Percentiles rank a stretch among this genome's conserved stretches.
phyloP scores from a whole-genome alignment of 2,888 invertebrate species.

The Adelognathus sp. region DNA sequence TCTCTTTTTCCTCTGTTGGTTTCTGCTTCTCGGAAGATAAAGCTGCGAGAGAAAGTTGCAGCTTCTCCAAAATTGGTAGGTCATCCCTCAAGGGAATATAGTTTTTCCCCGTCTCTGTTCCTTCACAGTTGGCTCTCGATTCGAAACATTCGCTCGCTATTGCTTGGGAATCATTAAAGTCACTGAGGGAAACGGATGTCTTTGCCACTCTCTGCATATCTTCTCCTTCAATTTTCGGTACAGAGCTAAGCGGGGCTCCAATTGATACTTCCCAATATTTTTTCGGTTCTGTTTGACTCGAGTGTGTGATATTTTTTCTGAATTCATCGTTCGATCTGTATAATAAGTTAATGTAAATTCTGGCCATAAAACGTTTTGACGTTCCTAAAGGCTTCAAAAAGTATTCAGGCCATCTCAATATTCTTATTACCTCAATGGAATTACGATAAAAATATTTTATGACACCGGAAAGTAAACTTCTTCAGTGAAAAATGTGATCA shows the following conservation, averaged over 20 bases:
- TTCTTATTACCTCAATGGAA: no score
- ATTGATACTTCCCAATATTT: not conserved
- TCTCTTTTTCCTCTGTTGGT: not conserved
- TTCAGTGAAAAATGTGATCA: no score
- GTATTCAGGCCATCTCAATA: no score
- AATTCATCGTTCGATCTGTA: not conserved
- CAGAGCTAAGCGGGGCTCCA: not conserved
- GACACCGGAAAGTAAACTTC: no score
- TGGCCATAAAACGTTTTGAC: no score
- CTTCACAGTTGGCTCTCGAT: not conserved
- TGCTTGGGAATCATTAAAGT: not conserved
- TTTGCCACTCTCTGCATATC: not conserved
- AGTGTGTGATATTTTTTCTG: not conserved
- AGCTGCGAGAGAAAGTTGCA: conserved; percentile 41
- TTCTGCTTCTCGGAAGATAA: not conserved
- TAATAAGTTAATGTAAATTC: no score
- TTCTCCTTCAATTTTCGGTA: not conserved
- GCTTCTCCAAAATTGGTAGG: conserved; percentile 6
- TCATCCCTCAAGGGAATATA: conserved; percentile 1
- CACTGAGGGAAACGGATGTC: not conserved
- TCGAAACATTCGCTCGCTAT: not conserved
- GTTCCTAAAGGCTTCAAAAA: no score
- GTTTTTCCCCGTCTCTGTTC: not conserved
- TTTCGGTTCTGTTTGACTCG: not conserved
- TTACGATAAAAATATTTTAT: no score